Conservation (phyloP, 2,113 vertebrate genomes). For the Copsychus sechellarum region DNA sequence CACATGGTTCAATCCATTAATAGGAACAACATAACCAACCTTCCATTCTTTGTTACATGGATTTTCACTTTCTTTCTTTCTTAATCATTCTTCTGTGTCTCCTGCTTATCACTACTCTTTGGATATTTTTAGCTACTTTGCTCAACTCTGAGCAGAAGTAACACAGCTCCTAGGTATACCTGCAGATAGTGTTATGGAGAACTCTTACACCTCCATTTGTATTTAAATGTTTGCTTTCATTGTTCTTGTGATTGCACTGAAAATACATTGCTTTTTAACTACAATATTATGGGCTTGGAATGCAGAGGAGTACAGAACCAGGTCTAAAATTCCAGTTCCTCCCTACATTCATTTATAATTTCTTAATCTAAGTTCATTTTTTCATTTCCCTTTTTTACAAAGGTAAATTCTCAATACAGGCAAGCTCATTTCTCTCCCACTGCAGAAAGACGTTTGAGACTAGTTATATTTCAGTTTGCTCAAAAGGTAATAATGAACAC, state of each 20-base stretch:
- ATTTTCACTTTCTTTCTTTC: background rate
- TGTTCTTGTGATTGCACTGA: background rate
- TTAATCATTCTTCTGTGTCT: background rate
- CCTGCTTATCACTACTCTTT: background rate
- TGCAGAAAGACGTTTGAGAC: background rate
- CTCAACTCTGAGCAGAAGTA: background rate
- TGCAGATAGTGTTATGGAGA: background rate
- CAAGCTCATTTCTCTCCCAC: background rate
- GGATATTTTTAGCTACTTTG: background rate
- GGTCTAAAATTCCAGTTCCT: background rate
- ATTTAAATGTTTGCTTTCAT: background rate
- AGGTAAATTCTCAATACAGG: background rate
- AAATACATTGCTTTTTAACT: background rate
- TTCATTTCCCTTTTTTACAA: background rate
- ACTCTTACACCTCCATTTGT: background rate
- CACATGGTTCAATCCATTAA: background rate
- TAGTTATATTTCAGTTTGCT: conserved; percentile 10
- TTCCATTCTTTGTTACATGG: background rate
- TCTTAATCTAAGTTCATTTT: background rate
- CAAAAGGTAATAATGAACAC: background rate
- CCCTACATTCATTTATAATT: background rate
- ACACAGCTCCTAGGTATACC: background rate
- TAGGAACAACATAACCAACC: background rate
- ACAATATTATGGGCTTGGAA: background rate
- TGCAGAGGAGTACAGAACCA: background rate